Evolutionary conservation across 2,888 invertebrate genomes (phyloP), one percentile per base, ranked within the genome.

Genomic region (Tryphoninae sp.): DNA sequence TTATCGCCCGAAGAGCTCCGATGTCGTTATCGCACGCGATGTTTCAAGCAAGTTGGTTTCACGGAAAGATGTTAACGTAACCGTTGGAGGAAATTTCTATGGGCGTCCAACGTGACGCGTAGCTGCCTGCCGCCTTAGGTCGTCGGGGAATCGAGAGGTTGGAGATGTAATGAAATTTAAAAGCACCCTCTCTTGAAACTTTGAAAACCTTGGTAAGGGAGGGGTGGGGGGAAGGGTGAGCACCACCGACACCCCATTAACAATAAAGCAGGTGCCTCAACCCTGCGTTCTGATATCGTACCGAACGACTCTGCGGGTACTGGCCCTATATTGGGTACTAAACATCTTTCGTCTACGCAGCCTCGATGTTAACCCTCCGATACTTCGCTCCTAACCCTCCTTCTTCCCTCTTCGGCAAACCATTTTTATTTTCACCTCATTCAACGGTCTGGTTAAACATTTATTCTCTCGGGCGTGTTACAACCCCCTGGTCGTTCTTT

Each of bases 121-220:
- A 33, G 33, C 72, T 62, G 68, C 68, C 22, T 55, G 13, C 59
- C 13, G 55, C n/a, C 9, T 40, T 55, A 45, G 22, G 11, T 3
- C 42, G 33, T 33, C 40, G n/a, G 6, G 40, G 65, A 55, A 23
- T 22, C 51, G 65, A 64, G 59, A 71, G 40, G 69, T 67, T 33
- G 84, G 84, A 84, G 85, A 81, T 85, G 86, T 86, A 88, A 88
- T 90, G 89, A 90, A 90, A 90, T 90, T 90, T 89, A 89, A 90
- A 88, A 85, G 86, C 85, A 86, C 85, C 81, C 78, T 83, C 82
- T 81, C 81, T 80, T 80, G 85, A 85, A 88, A 87, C 86, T 88
- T 88, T 83, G 84, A 86, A 78, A 81, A 87, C 84, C 78, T 74
- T 67, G 80, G 72, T 83, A 83, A 19, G 19, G 19, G 19, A n/a